Evolutionary conservation across 2,797 vertebrate genomes (phyloP), one percentile per base, ranked within the genome.

Genomic region (Chelon auratus): DNA sequence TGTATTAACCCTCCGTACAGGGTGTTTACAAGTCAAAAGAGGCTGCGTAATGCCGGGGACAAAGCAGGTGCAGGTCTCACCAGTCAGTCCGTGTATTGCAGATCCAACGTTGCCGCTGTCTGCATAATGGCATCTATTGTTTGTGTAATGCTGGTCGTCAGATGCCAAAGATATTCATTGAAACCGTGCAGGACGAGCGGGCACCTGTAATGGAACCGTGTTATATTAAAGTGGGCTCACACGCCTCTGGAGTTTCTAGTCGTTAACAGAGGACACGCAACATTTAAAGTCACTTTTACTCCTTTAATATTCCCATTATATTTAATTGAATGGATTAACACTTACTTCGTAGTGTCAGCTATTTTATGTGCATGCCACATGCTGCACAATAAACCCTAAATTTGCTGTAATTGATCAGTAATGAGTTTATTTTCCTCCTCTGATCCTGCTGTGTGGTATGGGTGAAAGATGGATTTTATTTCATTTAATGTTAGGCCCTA

Each of bases 81-180:
- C 8, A 33, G 22, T 45, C 18, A 3, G 42, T 54, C 61, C 22
- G 78, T 80, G 72, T 85, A 78, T 82, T 87, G 85, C 78, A 80
- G 68, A 75, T 55, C 52, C 14, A 72, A 51, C 47, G 12, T 55
- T n/a, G 45, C 70, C 14, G 40, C 51, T 18, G 72, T 55, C 67
- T 62, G 51, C 66, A 18, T 86, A 61, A 89, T 75, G 63, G 4
- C 40, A 40, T 68, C 77, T 55, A 77, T 87, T 89, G 87, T 88
- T 37, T 57, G 24, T 4, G 0, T 77, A 59, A 83, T 52, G 82
- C 45, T 64, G 15, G 70, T 62, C 51, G 24, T 66, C 61, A 43
- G 37, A 26, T 43, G 52, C 18, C 71, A 51, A 51, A 65, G 1
- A 80, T 59, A 62, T 81, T 76, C 66, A 80, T 71, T 70, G 81